Conservation (phyloP, 2,888 invertebrate species). For the Amblyteles armatorius region DNA sequence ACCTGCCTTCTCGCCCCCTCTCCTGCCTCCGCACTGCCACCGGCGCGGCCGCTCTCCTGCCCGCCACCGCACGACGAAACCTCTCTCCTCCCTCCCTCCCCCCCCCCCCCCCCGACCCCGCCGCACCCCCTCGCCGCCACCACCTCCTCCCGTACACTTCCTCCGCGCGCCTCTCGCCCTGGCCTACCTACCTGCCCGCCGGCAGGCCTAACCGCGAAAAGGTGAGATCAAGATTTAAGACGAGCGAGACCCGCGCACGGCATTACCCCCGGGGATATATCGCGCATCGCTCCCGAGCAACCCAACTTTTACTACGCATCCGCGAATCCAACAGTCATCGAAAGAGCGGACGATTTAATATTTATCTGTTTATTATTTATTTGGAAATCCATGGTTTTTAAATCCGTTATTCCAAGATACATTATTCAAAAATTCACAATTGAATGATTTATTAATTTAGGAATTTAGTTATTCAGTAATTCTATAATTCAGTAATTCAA, state of each 20-base stretch:
- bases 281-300: not conserved
- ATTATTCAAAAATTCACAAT: no score
- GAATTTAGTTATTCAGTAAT: no score
- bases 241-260: constrained; percentile 74
- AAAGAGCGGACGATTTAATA: not conserved
- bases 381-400: not conserved
- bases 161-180: not conserved
- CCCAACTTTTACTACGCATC: not conserved
- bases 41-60: constrained; percentile 60
- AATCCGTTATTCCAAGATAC: not conserved
- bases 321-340: not conserved
- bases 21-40: constrained; percentile 65
- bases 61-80: constrained; percentile 55
- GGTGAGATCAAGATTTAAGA: constrained; percentile 83
- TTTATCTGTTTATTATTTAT: not conserved
- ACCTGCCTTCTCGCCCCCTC: constrained; percentile 80
- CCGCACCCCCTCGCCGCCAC: constrained; percentile 54
- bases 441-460: no score
- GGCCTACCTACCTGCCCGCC: constrained; percentile 48
- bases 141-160: constrained; percentile 54
- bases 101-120: constrained; percentile 52
- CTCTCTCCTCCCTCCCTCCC: constrained; percentile 61
- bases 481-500: no score
- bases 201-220: constrained; percentile 69
- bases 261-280: constrained; percentile 45